These are phyloP conservation scores for Autographa gamma DNA, from an alignment of 2,888 invertebrate species.

Conservation along the genomic window DNA sequence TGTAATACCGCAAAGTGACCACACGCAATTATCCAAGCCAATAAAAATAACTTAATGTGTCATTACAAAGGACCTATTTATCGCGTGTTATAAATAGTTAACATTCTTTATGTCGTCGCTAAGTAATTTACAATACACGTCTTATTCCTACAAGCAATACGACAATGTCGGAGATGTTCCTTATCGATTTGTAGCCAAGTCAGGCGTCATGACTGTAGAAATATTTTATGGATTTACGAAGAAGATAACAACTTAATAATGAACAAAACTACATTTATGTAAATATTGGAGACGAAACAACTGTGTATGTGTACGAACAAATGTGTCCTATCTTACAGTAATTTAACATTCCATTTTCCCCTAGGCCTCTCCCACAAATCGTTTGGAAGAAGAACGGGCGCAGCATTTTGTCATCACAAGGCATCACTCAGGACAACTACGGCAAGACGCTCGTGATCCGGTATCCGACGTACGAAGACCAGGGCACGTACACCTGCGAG, in stretches of 20 bases:
- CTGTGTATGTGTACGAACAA: too few relatives aligned
- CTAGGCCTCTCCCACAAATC: constrained; percentile 96
- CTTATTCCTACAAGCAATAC: background rate
- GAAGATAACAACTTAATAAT: background rate
- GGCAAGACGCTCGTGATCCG: constrained; percentile 97
- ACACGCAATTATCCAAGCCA: background rate
- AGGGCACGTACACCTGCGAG: constrained; percentile 97
- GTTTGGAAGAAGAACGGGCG: constrained; percentile 96
- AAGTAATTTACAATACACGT: background rate
- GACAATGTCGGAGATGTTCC: background rate
- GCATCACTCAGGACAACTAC: constrained; percentile 96
- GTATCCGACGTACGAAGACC: constrained; percentile 95
- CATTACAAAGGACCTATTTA: constrained; percentile 4
- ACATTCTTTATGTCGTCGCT: background rate
- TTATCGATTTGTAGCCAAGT: background rate
- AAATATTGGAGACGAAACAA: too few relatives aligned
- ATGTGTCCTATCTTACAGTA: too few relatives aligned
- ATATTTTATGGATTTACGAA: background rate
- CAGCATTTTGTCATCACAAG: constrained; percentile 91
- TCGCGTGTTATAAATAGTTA: background rate
- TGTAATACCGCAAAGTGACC: background rate
- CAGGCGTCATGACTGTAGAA: background rate
- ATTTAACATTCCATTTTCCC: background rate
- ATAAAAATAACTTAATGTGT: constrained; percentile 2
- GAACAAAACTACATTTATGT: too few relatives aligned